Conservation (phyloP, 2,888 invertebrate species). For the Dicyrtomina minuta region DNA sequence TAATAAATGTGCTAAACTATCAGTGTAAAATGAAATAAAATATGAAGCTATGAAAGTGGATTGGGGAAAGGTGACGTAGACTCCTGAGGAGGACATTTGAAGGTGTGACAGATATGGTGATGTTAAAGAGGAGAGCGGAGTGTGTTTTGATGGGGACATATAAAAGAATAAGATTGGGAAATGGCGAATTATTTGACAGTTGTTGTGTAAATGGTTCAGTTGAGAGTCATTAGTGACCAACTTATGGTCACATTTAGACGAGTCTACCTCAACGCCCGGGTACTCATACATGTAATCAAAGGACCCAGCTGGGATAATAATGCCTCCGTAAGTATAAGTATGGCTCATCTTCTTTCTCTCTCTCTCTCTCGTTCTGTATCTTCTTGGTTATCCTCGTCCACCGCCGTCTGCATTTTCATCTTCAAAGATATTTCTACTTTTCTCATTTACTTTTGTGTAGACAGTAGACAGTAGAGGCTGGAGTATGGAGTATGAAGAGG, state of each 20-base stretch:
- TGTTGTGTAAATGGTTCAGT: conserved; percentile 34
- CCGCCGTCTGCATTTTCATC: conserved; percentile 14
- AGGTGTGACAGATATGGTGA: too few species aligned
- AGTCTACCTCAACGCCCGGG: conserved; percentile 25
- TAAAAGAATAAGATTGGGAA: conserved; percentile 23
- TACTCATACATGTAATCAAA: conserved; percentile 29
- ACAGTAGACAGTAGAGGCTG: too few species aligned
- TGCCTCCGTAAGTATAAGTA: conserved; percentile 4
- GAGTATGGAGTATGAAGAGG: too few species aligned
- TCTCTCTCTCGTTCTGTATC: neutral
- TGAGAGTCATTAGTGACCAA: conserved; percentile 34
- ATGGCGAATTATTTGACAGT: conserved; percentile 20
- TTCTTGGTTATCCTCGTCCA: neutral
- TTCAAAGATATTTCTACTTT: conserved; percentile 1
- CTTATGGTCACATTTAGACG: conserved; percentile 33
- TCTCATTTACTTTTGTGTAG: neutral
- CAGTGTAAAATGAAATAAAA: too few species aligned
- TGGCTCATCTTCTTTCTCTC: conserved; percentile 2
- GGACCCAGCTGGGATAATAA: conserved; percentile 33
- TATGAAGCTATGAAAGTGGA: too few species aligned
- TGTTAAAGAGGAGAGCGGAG: neutral
- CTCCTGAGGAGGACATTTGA: too few species aligned
- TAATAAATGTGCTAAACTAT: too few species aligned
- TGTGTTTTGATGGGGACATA: conserved; percentile 34
- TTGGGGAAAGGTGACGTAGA: too few species aligned